A percentile compares a stretch with the other conserved stretches of the same genome.
These are phyloP conservation scores for Psilopogon haemacephalus DNA, from an alignment of 2,113 vertebrate species.

Conservation along the genomic window DNA sequence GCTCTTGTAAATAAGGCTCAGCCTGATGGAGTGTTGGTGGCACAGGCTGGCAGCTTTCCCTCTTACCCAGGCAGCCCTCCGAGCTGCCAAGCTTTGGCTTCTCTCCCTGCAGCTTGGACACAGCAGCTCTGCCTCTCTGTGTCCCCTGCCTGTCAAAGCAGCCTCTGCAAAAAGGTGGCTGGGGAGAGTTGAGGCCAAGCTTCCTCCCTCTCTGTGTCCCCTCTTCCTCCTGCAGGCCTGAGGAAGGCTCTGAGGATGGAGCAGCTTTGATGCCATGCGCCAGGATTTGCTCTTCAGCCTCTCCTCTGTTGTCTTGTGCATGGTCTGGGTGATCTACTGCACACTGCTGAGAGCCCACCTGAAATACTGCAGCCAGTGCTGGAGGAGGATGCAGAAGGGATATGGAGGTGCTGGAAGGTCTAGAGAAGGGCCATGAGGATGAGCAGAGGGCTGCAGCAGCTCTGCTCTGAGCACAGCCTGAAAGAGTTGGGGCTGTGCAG, in stretches of 20 bases:
- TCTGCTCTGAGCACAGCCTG: too few relatives aligned
- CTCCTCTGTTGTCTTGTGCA: not conserved
- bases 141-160: not conserved
- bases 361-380: too few relatives aligned
- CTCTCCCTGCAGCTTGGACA: not conserved
- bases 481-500: too few relatives aligned
- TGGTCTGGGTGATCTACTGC: not conserved
- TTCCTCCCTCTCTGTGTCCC: not conserved
- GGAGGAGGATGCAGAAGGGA: too few relatives aligned
- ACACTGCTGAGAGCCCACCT: too few relatives aligned
- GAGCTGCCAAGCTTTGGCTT: not conserved
- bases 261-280: not conserved
- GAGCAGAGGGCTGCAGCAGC: too few relatives aligned
- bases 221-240: fast-evolving
- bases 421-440: too few relatives aligned
- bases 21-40: not conserved
- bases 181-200: not conserved
- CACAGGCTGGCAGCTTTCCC: not conserved
- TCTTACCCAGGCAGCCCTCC: not conserved
- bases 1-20: slow-evolving; percentile 30
- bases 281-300: not conserved
- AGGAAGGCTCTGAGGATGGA: not conserved
- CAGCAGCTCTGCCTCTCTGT: not conserved
- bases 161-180: not conserved
- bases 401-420: too few relatives aligned